Evolutionary conservation across 2,888 invertebrate genomes (phyloP), one percentile per base, ranked within the genome.

Genomic region (Aphodius sticticus): DNA sequence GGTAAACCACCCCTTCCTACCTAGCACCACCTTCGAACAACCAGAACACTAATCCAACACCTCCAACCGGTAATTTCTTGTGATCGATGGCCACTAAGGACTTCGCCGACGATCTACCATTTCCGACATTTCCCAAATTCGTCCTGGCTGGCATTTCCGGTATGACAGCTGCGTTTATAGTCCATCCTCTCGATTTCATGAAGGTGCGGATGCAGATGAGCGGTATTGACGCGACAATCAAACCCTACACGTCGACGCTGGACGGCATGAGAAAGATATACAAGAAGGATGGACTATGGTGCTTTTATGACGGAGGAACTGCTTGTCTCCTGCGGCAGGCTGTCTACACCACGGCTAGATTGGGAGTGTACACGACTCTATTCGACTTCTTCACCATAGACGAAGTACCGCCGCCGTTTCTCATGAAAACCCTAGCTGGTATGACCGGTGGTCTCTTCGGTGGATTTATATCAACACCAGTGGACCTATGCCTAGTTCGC

Each of bases 291-390:
- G 99, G 99, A 0, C 86, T 97, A 16, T 86, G 95, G 72, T 95
- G 95, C 0, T 89, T 99, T 76, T 99, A 99, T 88, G 93, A 95
- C 9, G 99, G 99, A 0, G 91, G 99, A 2, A 96, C 97, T 0
- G 98, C 98, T 3, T 98, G 96, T 0, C 90, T 99, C 1, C 90
- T 99, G 77, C 90, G 99, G 81, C 99, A 99, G 88, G 99, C 99
- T 0, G 98, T 99, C 0, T 99, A 99, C 88, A 99, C 99, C 0
- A 99, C 99, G 0, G 96, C 97, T 0, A 92, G 99, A 80, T 92
- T 99, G 74, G 99, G 99, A 81, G 95, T 98, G 78, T 99, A 98
- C 88, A 96, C 96, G 12, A 96, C 94, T 90, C 91, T 99, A 1
- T 97, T 97, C 88, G 98, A 99, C 70, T 81, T 82, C 70, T 83